Percentiles rank a stretch among this genome's conserved stretches.
These are phyloP conservation scores for Enteromius mattozi DNA, from an alignment of 2,797 vertebrate genomes.

Conservation along the genomic window DNA sequence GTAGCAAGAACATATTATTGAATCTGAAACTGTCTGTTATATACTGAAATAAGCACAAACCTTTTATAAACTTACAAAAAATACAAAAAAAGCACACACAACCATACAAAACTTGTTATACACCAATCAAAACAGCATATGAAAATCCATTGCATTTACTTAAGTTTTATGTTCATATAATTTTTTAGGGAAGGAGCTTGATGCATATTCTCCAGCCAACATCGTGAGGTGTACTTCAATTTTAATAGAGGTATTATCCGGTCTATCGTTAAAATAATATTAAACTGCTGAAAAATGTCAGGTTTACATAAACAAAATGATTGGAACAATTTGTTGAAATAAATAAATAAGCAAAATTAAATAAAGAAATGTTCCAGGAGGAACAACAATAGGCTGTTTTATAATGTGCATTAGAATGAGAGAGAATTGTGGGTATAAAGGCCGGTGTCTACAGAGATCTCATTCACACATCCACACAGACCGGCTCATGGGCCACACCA, in stretches of 20 bases:
- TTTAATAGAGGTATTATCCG: no score
- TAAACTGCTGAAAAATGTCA: background rate
- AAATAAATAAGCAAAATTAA: background rate
- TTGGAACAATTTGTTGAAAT: background rate
- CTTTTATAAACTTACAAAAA: no score
- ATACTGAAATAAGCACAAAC: background rate
- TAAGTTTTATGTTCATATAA: background rate
- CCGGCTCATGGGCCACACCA: conserved; percentile 31
- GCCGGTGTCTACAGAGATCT: conserved; percentile 24
- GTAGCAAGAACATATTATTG: background rate
- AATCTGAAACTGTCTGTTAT: background rate
- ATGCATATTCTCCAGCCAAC: no score
- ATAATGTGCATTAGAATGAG: background rate
- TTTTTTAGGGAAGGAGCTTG: background rate
- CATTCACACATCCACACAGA: conserved; percentile 45
- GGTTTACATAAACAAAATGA: conserved; percentile 1
- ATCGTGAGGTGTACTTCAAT: no score
- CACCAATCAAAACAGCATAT: background rate
- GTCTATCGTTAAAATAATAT: background rate
- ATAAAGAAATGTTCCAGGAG: background rate
- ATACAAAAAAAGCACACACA: background rate
- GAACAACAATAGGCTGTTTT: conserved; percentile 22
- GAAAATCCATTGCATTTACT: background rate
- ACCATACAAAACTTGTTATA: background rate
- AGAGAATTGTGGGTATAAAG: conserved; percentile 32